These are phyloP conservation scores for Pangasianodon gigas DNA, from an alignment of 2,113 vertebrate species.

Conservation along the genomic window DNA sequence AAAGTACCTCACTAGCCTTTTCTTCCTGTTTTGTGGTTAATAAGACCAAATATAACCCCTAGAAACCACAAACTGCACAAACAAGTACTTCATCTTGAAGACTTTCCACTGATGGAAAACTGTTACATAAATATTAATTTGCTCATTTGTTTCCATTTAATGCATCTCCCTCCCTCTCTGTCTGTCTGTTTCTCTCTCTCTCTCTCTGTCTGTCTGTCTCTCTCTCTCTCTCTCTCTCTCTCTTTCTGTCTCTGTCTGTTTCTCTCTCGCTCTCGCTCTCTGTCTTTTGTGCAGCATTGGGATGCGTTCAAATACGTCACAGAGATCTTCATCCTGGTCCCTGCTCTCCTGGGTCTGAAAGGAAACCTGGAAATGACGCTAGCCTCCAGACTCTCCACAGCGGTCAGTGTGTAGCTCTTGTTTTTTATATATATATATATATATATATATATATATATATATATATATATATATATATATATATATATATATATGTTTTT, in stretches of 20 bases:
- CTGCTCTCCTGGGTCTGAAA: constrained; percentile 94
- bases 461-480: no score
- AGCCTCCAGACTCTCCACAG: constrained; percentile 94
- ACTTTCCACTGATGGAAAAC: background rate
- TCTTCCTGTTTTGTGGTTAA: background rate
- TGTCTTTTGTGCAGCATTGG: constrained; percentile 82
- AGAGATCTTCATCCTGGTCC: constrained; percentile 98
- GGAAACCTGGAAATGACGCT: constrained; percentile 99
- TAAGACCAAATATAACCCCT: background rate
- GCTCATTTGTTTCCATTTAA: background rate
- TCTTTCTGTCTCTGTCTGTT: no score
- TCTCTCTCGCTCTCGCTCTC: background rate
- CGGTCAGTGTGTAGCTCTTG: constrained; percentile 75
- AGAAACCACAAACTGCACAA: background rate
- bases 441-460: no score
- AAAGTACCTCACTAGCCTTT: background rate
- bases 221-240: no score
- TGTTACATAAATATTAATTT: background rate
- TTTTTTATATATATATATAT: background rate
- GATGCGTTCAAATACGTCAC: constrained; percentile 92
- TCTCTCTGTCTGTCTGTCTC: no score
- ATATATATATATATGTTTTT: no score
- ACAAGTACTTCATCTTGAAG: background rate
- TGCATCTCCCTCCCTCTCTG: background rate
- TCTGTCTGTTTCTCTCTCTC: no score